Base-by-base conservation (phyloP, 2,888 invertebrate genomes). In the Cantharis rufa region DNA sequence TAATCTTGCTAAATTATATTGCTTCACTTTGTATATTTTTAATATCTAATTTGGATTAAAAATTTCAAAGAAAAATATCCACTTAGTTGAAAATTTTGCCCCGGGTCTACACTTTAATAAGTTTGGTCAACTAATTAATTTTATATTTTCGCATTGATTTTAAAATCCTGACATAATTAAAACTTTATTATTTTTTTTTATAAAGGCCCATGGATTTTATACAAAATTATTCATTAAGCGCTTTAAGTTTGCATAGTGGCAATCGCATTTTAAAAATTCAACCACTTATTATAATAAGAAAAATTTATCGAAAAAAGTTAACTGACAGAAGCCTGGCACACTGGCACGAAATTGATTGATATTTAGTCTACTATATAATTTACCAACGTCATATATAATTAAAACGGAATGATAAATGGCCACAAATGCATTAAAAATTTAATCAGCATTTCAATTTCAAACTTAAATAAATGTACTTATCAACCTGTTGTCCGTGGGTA, bases 401-500 rank as follows among this genome's bases (percentile, higher is more conserved):
- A 48, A 48, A 48, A 48, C 48, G n/a, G 10, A 48, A n/a, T 48
- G 48, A 48, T 48, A 48, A 48, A 48, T 48, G 48, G 48, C 7
- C n/a, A 7, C n/a, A 48, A n/a, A 48, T 13, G 5, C n/a, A 48
- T 48, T n/a, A 48, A 48, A 48, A n/a, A 48, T 48, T n/a, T 48
- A 48, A 48, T 48, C n/a, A n/a, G 1, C 7, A 48, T n/a, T 48
- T 48, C n/a, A 48, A n/a, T 48, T 48, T 48, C 1, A n/a, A 48
- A 48, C n/a, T 9, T n/a, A 48, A 48, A 48, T 48, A 48, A 48
- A 48, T 48, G n/a, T n/a, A 70, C 24, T 69, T 13, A 21, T 79
- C 81, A 83, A 89, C 89, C 88, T 89, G 89, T 84, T 89, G 89
- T 78, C 89, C 89, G 78, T 89, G 89, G 10, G 88, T 89, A 82